Percentiles rank a stretch among this genome's conserved stretches.
These are phyloP conservation scores for Staurois parvus DNA, from an alignment of 2,797 vertebrate species.

Conservation along the genomic window DNA sequence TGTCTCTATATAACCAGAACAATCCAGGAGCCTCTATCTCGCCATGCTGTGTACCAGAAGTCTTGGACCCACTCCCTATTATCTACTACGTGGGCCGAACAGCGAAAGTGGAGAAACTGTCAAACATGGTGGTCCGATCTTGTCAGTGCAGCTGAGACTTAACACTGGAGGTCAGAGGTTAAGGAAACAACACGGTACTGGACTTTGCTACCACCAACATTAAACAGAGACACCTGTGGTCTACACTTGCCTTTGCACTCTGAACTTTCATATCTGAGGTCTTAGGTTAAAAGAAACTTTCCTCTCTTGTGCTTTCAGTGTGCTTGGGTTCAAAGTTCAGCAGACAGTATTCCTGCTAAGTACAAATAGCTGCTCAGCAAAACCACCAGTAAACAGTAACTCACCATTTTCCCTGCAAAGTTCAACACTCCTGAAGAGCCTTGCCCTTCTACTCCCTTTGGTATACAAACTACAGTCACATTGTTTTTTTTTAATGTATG, in stretches of 20 bases:
- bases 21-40: constrained; percentile 91
- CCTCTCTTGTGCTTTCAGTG: not conserved
- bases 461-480: not conserved
- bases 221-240: constrained; percentile 33
- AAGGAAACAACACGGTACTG: constrained; percentile 51
- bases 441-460: not conserved
- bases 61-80: constrained; percentile 86
- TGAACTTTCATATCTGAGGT: constrained; percentile 4
- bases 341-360: constrained; percentile 9
- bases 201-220: constrained; percentile 32
- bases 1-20: constrained; percentile 91
- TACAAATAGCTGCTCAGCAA: not conserved
- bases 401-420: not conserved
- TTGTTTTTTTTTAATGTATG: not conserved
- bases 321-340: not conserved
- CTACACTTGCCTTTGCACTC: not conserved
- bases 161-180: constrained; percentile 20
- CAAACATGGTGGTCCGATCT: constrained; percentile 90
- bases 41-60: constrained; percentile 89
- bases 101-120: constrained; percentile 89
- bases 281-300: not conserved
- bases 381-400: not conserved
- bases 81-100: constrained; percentile 90
- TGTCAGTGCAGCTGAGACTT: constrained; percentile 90
- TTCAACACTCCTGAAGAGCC: not conserved